Evolutionary conservation across 2,113 vertebrate species (phyloP).

Genomic region (Melanerpes aurifrons): DNA sequence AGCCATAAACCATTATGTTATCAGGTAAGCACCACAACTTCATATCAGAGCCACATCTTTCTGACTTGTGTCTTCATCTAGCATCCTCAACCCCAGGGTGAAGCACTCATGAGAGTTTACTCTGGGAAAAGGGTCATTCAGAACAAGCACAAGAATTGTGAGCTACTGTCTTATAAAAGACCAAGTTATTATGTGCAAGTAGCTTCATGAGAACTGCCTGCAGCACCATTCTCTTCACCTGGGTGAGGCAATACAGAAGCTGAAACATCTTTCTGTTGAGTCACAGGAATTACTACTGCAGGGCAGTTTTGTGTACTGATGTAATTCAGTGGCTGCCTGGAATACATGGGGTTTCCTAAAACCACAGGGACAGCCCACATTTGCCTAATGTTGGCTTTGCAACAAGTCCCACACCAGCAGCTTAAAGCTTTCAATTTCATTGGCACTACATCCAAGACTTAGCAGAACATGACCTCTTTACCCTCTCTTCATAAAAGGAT

Average conservation of each 20-base stretch:
- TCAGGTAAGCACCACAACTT: background rate
- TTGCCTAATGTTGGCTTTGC: background rate
- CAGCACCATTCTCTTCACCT: background rate
- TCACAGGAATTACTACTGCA: background rate
- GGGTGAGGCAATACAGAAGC: background rate
- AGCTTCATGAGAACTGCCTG: background rate
- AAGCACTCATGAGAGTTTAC: background rate
- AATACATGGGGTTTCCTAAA: background rate
- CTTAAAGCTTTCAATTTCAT: background rate
- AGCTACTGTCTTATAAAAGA: background rate
- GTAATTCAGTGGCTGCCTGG: background rate
- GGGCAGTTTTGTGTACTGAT: background rate
- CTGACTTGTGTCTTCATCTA: background rate
- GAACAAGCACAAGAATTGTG: background rate
- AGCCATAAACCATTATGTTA: background rate
- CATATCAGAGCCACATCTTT: background rate
- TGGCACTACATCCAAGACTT: background rate
- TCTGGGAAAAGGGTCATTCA: background rate
- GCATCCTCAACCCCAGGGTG: background rate
- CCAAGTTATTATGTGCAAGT: accelerated
- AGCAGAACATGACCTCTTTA: background rate
- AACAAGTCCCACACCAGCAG: background rate
- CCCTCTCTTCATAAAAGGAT: background rate
- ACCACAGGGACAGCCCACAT: background rate
- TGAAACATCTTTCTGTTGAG: background rate